Percentiles rank a stretch among this genome's conserved stretches.
These are phyloP conservation scores for Oenanthe oenanthe DNA, from an alignment of 2,113 vertebrate genomes.

Conservation along the genomic window DNA sequence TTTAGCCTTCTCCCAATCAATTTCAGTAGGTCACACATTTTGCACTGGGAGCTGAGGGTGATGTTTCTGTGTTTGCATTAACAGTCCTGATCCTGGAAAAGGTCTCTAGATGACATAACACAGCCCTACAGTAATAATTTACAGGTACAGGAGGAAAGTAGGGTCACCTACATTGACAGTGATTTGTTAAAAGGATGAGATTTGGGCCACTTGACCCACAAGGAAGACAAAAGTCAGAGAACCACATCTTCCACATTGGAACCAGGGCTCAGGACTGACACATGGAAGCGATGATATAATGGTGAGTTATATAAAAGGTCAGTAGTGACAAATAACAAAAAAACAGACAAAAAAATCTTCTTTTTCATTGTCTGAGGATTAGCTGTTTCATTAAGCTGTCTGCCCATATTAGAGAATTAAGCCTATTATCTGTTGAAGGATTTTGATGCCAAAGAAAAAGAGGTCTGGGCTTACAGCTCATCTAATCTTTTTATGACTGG, in stretches of 20 bases:
- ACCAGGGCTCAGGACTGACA: background rate
- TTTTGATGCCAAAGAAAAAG: constrained; percentile 17
- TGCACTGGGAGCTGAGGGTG: background rate
- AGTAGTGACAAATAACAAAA: background rate
- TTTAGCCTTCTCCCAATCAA: background rate
- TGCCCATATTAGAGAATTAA: constrained; percentile 41
- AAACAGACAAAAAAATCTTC: background rate
- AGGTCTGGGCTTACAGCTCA: background rate
- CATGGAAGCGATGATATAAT: accelerated
- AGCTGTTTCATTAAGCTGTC: constrained; percentile 52
- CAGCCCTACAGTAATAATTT: background rate
- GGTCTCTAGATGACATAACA: background rate
- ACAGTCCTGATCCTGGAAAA: background rate
- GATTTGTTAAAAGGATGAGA: background rate
- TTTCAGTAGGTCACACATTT: background rate
- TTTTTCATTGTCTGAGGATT: constrained; percentile 30
- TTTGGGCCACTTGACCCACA: background rate
- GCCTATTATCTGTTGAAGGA: constrained; percentile 39
- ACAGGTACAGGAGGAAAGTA: background rate
- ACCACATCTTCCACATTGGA: background rate
- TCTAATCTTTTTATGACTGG: background rate
- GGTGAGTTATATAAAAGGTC: constrained; percentile 8
- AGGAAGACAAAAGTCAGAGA: background rate
- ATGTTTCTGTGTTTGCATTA: background rate
- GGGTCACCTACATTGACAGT: background rate